Base-by-base conservation (phyloP, 2,888 invertebrate species). In the Xestia xanthographa region DNA sequence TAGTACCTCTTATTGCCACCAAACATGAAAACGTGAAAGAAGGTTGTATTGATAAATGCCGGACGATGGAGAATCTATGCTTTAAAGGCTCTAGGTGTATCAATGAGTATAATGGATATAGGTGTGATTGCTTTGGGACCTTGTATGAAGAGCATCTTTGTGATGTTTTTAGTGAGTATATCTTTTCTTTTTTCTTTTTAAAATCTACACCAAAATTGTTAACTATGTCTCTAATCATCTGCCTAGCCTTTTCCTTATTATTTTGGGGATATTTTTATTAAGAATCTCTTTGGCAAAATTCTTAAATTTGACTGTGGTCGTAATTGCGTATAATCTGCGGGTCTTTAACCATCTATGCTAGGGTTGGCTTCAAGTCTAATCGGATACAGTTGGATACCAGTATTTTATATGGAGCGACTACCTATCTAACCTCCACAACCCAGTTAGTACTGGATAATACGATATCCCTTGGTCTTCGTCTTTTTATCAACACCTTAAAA, bases 101-200 rank as follows among this genome's bases (percentile, higher is more conserved):
- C 80, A 99, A 99, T 94, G 98, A 98, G 92, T 99, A 99, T 94
- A 98, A 98, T 89, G 98, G 98, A 77, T 97, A 98, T 79, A 98
- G 98, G 29, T 99, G 99, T 92, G 99, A 99, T 92, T 99, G 99
- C 93, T 99, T 99, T 91, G 99, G 98, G 38, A 99, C 99, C 3
- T 97, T 98, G 89, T 99, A 98, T 93, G 99, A 99, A 95, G 99
- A 99, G 86, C 98, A 98, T 89, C 98, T 98, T 86, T 99, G 99
- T 95, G 98, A 99, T 95, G 98, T 98, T 88, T 98, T 98, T 93
- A 98, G 99, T 99, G 96, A 97, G 98, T 97, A 89, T 77, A 89
- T 77, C 12, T 12, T 50, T 38, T 50, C 20, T 4, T 14, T n/a
- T 17, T 68, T 14, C 9, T 26, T 2, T 41, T 20, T 9, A 34